Percentiles rank a stretch among this genome's conserved stretches.
These are phyloP conservation scores for Eilema depressum DNA, from an alignment of 2,888 invertebrate species.

Conservation along the genomic window DNA sequence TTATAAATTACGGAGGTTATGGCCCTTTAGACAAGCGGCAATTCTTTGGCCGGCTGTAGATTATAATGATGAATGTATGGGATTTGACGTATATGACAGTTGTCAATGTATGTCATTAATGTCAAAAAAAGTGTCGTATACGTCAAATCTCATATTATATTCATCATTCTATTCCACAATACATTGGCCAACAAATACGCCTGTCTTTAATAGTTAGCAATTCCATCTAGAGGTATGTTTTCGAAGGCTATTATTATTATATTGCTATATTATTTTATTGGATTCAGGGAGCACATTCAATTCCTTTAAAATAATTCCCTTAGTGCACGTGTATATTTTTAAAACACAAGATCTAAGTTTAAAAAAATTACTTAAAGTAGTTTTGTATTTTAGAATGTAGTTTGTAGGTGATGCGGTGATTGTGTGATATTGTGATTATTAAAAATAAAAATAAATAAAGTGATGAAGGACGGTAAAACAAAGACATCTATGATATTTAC, in stretches of 20 bases:
- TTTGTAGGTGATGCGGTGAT: neutral
- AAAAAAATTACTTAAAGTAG: neutral
- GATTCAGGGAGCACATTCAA: neutral
- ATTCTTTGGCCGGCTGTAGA: too few species aligned
- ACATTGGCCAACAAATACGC: too few species aligned
- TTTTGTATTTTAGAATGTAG: neutral
- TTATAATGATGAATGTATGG: too few species aligned
- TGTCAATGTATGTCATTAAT: too few species aligned
- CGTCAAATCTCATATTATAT: too few species aligned
- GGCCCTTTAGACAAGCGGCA: neutral
- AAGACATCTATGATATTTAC: neutral
- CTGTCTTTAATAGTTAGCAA: neutral
- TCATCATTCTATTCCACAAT: too few species aligned
- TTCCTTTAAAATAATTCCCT: neutral
- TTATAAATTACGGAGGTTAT: neutral
- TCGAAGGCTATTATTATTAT: neutral
- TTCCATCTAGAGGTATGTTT: slow-evolving; percentile 4
- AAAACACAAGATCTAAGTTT: slow-evolving; percentile 1
- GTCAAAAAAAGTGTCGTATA: too few species aligned
- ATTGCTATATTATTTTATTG: neutral
- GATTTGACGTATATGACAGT: too few species aligned
- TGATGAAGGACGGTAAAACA: slow-evolving; percentile 2
- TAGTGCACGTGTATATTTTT: neutral
- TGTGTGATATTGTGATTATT: neutral
- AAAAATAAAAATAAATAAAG: neutral